Conservation (phyloP, 2,797 vertebrate genomes). For the Falco naumanni region DNA sequence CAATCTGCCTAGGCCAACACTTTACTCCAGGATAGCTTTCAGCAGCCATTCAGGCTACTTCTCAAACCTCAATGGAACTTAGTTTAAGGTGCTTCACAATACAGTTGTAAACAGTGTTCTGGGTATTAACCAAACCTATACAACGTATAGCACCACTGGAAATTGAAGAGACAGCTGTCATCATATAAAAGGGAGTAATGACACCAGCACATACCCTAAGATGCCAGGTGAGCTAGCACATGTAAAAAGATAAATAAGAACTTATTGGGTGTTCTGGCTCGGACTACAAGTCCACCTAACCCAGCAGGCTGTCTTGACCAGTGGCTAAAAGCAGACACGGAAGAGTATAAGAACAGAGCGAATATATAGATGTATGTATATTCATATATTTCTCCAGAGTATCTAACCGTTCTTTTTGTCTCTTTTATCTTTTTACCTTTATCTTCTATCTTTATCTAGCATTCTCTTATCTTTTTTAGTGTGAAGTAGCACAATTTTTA, state of each 20-base stretch:
- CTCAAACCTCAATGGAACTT: not conserved
- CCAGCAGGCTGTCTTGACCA: not conserved
- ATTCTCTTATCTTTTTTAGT: not conserved
- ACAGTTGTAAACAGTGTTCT: not conserved
- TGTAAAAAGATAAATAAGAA: not conserved
- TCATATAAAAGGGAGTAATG: not conserved
- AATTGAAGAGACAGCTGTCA: not conserved
- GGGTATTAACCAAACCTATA: not conserved
- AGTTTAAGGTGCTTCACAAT: not conserved
- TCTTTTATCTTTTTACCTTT: not conserved
- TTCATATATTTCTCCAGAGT: not conserved
- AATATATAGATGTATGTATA: not conserved
- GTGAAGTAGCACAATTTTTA: not conserved
- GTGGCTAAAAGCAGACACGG: not conserved
- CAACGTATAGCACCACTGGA: not conserved
- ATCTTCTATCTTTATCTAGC: not conserved
- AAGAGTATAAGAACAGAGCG: not conserved
- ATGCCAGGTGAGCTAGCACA: not conserved
- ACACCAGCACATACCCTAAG: not conserved
- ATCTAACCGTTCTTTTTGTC: not conserved
- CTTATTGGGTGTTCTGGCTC: not conserved
- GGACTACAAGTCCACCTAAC: not conserved
- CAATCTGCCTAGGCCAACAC: not conserved
- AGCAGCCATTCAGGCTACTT: not conserved
- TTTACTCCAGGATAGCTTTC: not conserved